Base-by-base conservation (phyloP, 2,888 invertebrate genomes). In the Andrena camellia region DNA sequence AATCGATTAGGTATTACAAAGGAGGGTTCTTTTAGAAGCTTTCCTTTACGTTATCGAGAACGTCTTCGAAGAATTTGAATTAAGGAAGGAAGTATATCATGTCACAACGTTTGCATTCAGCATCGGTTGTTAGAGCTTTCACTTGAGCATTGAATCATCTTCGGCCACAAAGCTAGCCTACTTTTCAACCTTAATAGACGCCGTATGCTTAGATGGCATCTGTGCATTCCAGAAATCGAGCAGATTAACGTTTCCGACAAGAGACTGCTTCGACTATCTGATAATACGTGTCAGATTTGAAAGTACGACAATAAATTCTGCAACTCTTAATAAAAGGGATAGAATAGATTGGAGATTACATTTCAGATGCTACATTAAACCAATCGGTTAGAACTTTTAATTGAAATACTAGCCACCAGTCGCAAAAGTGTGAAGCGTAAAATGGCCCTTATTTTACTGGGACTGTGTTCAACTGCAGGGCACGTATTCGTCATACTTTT, bases 171-270 rank as follows among this genome's bases (percentile, higher is more conserved):
- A 42, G 72, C 68, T 85, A 85, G 75, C 85, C 85, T 79, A 85
- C 76, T 86, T 85, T 82, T 86, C 78, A 79, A 73, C 72, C 67
- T 82, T 86, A 86, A 85, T 86, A 79, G 71, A 71, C 60, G 20
- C 70, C 70, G 76, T 71, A 82, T 73, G 78, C 31, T 69, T 62
- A 75, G 69, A 72, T 78, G 42, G 31, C 59, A 75, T 54, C 71
- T 74, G 57, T 59, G 57, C 52, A 67, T 77, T 82, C 74, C 68
- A 57, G 52, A 78, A 68, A 57, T 48, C 70, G 68, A 35, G 57
- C 70, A 67, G 29, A 57, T 79, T 59, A 64, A 66, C 20, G 54
- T 70, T 75, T 81, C 74, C 66, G n/a, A 29, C 31, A 50, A 31
- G 23, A 29, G 26, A 60, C 35, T 48, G 59, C n/a, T 60, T 59